Evolutionary conservation across 2,888 invertebrate genomes (phyloP).

Genomic region (Agonopterix alstromeriana): DNA sequence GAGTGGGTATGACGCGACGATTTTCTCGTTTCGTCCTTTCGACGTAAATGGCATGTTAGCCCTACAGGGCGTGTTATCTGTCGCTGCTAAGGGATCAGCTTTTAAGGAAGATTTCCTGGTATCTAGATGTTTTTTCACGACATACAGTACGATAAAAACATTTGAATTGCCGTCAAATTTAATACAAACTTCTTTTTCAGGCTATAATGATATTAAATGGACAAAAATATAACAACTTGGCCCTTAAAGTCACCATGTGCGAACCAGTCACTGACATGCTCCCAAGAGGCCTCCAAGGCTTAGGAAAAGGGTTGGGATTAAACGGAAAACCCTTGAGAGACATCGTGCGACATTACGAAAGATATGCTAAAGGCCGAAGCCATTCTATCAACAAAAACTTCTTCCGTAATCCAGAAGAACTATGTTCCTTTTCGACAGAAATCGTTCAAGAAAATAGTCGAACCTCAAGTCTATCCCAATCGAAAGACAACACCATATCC

Average conservation of each 20-base stretch:
- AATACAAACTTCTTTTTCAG: slow-evolving; percentile 29
- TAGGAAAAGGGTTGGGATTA: slow-evolving; percentile 48
- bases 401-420: slow-evolving; percentile 15
- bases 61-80: too few species aligned
- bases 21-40: too few species aligned
- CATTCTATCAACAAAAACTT: slow-evolving; percentile 20
- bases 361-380: slow-evolving; percentile 26
- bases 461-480: background rate
- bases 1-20: too few species aligned
- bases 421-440: background rate
- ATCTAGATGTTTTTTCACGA: too few species aligned
- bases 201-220: slow-evolving; percentile 57
- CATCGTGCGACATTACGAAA: slow-evolving; percentile 37
- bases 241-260: slow-evolving; percentile 35
- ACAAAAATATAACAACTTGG: slow-evolving; percentile 36
- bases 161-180: background rate
- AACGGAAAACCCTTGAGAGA: slow-evolving; percentile 41
- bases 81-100: too few species aligned
- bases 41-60: too few species aligned
- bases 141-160: background rate
- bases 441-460: background rate
- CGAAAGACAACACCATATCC: background rate
- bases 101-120: too few species aligned
- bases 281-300: slow-evolving; percentile 40
- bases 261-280: slow-evolving; percentile 24